Percentiles rank a stretch among this genome's conserved stretches.
Evolutionary conservation across 2,888 invertebrate species (phyloP).

Genomic region (Drosophila yooni): DNA sequence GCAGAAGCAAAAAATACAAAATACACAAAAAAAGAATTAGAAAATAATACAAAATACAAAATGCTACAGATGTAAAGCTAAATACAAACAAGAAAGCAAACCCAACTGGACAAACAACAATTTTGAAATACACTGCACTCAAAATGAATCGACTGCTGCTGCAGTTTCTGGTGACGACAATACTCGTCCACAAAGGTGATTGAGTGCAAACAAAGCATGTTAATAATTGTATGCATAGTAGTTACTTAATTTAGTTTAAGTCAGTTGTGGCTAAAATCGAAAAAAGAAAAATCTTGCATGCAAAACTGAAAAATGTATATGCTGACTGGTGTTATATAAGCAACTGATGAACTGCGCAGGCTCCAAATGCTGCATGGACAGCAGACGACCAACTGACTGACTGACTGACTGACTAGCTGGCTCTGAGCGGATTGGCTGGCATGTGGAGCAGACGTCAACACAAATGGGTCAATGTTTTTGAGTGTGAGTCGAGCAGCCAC

Average conservation of each 20-base stretch:
- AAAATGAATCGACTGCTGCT: constrained; percentile 81
- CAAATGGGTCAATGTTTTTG: constrained; percentile 82
- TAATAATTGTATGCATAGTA: neutral
- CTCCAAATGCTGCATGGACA: constrained; percentile 50
- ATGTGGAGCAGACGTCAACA: constrained; percentile 52
- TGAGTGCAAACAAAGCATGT: neutral
- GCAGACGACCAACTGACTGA: constrained; percentile 30
- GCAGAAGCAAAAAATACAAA: constrained; percentile 10
- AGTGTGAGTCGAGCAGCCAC: constrained; percentile 45
- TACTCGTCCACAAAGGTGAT: constrained; percentile 82
- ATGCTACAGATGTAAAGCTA: constrained; percentile 48
- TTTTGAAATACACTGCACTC: constrained; percentile 30
- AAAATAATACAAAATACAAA: constrained; percentile 19
- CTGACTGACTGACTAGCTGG: constrained; percentile 27
- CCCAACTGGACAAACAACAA: constrained; percentile 13
- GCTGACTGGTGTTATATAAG: constrained; percentile 78
- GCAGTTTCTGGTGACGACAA: constrained; percentile 81
- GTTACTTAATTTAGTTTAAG: neutral
- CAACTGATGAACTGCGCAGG: constrained; percentile 72
- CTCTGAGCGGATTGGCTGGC: constrained; percentile 4
- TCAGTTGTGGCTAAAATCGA: neutral
- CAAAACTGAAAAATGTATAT: constrained; percentile 72
- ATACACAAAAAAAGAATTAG: constrained; percentile 15
- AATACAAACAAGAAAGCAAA: neutral
- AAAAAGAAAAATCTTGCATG: constrained; percentile 19